phyloP scores from a whole-genome alignment of 2,888 invertebrate genomes.

The Archips xylosteana region DNA sequence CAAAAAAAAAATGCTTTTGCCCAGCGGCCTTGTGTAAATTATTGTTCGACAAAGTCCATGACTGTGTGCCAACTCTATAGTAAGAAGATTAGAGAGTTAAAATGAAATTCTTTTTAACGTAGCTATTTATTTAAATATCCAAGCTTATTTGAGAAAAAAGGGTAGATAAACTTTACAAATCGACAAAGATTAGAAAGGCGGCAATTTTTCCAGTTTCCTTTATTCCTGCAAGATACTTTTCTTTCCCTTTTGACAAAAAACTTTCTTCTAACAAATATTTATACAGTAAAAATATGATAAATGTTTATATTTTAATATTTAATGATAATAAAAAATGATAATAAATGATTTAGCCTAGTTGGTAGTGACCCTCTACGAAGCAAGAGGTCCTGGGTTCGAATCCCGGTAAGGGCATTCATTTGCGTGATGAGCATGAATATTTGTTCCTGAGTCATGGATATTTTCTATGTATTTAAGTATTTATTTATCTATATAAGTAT shows the following conservation, averaged over 20 bases:
- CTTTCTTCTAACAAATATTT: neutral
- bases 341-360: no score
- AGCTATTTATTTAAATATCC: constrained; percentile 52
- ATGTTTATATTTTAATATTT: no score
- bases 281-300: no score
- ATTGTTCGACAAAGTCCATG: neutral
- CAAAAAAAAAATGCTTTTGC: no score
- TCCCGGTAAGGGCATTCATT: no score
- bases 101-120: constrained; percentile 37
- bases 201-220: neutral
- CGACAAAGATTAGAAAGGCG: constrained; percentile 7
- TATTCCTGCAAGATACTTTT: neutral
- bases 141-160: constrained; percentile 39
- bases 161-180: constrained; percentile 43
- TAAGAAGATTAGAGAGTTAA: constrained; percentile 49
- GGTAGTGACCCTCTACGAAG: no score
- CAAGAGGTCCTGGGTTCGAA: no score
- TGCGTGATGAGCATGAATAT: no score
- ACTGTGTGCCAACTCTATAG: constrained; percentile 18
- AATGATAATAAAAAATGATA: no score
- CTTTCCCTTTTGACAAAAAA: neutral
- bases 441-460: no score
- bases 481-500: no score
- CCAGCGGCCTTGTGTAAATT: neutral
- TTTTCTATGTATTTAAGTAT: no score